A percentile compares a stretch with the other conserved stretches of the same genome.
Conservation (phyloP, 92 coral and sea anemone genomes). For the Actinostola sp. region DNA sequence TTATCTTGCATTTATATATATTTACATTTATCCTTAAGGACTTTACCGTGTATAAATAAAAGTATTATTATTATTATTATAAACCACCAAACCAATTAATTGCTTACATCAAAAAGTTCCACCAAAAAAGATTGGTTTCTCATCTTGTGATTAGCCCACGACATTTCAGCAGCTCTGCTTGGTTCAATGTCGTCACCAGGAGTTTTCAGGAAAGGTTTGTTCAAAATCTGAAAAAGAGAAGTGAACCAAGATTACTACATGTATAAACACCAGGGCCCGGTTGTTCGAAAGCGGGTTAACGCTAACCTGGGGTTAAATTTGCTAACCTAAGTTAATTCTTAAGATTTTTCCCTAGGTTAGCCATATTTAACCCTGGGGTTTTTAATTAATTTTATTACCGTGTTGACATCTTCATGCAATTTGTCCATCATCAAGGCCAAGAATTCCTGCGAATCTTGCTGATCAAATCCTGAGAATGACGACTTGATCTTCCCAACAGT, state of each 20-base stretch:
- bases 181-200: slow-evolving; percentile 81
- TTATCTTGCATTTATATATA: too few species aligned
- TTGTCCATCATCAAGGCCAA: slow-evolving; percentile 87
- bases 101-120: slow-evolving; percentile 89
- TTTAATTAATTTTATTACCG: slow-evolving; percentile 57
- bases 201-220: slow-evolving; percentile 81
- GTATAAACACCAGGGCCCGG: too few species aligned
- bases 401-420: slow-evolving; percentile 91
- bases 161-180: slow-evolving; percentile 69
- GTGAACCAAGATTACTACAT: too few species aligned
- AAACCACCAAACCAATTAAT: too few species aligned
- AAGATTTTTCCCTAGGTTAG: background rate
- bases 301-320: too few species aligned
- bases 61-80: too few species aligned
- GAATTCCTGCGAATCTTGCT: slow-evolving; percentile 98
- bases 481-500: slow-evolving; percentile 85
- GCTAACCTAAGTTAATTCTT: too few species aligned
- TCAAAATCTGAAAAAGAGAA: slow-evolving; percentile 50
- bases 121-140: slow-evolving; percentile 86
- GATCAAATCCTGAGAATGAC: slow-evolving; percentile 86
- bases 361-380: background rate
- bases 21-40: too few species aligned
- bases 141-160: slow-evolving; percentile 93
- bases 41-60: too few species aligned
- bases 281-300: too few species aligned